Conservation (phyloP, 1,140 invertebrate genomes). For the Dermatophagoides farinae region DNA sequence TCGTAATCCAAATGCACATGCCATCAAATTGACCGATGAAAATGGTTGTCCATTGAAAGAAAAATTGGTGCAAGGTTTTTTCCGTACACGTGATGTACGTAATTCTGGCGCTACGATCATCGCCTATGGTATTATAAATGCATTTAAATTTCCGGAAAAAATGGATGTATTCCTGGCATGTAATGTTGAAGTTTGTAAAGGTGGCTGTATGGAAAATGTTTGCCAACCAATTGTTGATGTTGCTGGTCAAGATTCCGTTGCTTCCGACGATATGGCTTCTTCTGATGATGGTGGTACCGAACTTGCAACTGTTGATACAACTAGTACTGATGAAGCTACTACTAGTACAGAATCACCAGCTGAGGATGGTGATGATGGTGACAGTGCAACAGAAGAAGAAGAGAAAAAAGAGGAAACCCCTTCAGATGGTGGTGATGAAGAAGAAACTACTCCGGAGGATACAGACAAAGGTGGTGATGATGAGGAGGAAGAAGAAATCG, state of each 20-base stretch:
- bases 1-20: slow-evolving; percentile 27
- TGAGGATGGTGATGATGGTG: not conserved
- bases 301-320: not conserved
- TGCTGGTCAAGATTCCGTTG: slow-evolving; percentile 6
- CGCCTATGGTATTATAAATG: slow-evolving; percentile 56
- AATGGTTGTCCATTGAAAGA: slow-evolving; percentile 53
- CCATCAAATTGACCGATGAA: slow-evolving; percentile 44
- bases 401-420: not conserved
- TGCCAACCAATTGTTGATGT: slow-evolving; percentile 11
- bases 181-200: slow-evolving; percentile 58
- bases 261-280: not conserved
- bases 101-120: slow-evolving; percentile 50
- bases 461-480: not conserved
- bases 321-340: not conserved
- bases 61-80: slow-evolving; percentile 58
- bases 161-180: slow-evolving; percentile 66
- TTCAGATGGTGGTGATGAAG: not conserved
- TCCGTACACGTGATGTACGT: slow-evolving; percentile 49
- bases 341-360: not conserved
- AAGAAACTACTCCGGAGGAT: not conserved
- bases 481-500: not conserved
- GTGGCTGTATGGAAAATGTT: slow-evolving; percentile 14
- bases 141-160: slow-evolving; percentile 68
- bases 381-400: not conserved
- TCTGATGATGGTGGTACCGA: not conserved